Evolutionary conservation across 2,888 invertebrate genomes (phyloP).

Genomic region (Hyposoter didymator): DNA sequence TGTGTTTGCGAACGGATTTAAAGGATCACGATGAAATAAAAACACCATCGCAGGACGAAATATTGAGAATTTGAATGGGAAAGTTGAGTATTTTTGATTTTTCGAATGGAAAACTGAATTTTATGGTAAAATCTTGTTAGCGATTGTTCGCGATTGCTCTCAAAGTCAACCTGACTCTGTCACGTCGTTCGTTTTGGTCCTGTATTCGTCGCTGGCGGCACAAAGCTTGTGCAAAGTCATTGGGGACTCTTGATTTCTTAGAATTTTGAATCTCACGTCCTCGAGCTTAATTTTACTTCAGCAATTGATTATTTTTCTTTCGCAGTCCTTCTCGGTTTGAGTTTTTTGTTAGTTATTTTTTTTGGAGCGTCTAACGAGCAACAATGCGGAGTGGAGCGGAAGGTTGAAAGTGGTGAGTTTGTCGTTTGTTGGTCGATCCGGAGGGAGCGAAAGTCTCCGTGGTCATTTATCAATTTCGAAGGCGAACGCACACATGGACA

Average conservation of each 20-base stretch:
- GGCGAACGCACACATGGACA: neutral
- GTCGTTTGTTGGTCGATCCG: slow-evolving; percentile 34
- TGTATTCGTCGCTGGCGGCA: too few relatives aligned
- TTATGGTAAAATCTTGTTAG: too few relatives aligned
- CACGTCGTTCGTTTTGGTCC: too few relatives aligned
- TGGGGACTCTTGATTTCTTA: neutral
- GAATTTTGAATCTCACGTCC: slow-evolving; percentile 10
- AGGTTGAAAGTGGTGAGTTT: slow-evolving; percentile 45
- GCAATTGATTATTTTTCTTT: neutral
- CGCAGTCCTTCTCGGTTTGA: neutral
- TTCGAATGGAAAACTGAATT: too few relatives aligned
- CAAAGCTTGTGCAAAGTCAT: neutral
- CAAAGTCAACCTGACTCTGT: too few relatives aligned
- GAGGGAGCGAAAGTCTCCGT: slow-evolving; percentile 21
- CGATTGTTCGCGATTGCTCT: too few relatives aligned
- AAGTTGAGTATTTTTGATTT: neutral
- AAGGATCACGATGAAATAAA: neutral
- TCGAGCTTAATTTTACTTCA: neutral
- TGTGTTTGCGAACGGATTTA: too few relatives aligned
- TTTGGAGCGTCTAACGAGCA: slow-evolving; percentile 38
- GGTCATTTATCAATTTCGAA: slow-evolving; percentile 59
- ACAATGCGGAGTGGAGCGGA: slow-evolving; percentile 54
- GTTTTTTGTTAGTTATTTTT: neutral
- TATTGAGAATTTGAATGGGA: neutral
- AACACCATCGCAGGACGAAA: neutral